Evolutionary conservation across 2,797 vertebrate species (phyloP).

Genomic region (Gymnopithys bicolor): DNA sequence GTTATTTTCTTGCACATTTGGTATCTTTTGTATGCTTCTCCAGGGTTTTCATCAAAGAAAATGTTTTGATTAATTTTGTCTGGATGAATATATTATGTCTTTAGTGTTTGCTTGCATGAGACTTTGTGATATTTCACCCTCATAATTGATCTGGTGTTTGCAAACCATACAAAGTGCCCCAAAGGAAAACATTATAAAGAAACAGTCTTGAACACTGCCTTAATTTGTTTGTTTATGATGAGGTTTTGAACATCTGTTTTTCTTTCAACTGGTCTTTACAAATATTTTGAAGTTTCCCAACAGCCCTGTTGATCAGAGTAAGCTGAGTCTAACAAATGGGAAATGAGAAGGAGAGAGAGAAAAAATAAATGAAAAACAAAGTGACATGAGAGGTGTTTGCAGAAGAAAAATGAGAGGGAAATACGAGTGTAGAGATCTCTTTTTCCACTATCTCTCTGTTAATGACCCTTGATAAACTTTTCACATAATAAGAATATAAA

Average conservation of each 20-base stretch:
- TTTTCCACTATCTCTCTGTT: neutral
- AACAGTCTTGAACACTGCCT: neutral
- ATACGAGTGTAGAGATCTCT: neutral
- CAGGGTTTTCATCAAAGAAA: constrained; percentile 25
- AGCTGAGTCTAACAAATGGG: neutral
- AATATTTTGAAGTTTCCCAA: neutral
- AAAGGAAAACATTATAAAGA: constrained; percentile 25
- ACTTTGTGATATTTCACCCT: constrained; percentile 15
- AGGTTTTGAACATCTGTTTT: constrained; percentile 37
- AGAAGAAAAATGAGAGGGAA: neutral
- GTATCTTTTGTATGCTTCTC: constrained; percentile 18
- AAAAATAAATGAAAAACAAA: neutral
- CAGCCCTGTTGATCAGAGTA: neutral
- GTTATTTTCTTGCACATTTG: constrained; percentile 2
- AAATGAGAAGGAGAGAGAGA: neutral
- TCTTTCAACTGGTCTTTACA: neutral
- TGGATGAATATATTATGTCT: neutral
- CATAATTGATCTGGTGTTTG: constrained; percentile 32
- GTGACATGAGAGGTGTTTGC: neutral
- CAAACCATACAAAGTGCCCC: constrained; percentile 31
- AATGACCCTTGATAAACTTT: neutral
- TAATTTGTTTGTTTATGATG: constrained; percentile 27
- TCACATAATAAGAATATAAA: neutral
- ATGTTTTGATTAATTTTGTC: constrained; percentile 18
- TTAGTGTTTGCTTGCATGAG: neutral